Evolutionary conservation across 2,113 vertebrate species (phyloP).

Genomic region (Atractosteus spatula): DNA sequence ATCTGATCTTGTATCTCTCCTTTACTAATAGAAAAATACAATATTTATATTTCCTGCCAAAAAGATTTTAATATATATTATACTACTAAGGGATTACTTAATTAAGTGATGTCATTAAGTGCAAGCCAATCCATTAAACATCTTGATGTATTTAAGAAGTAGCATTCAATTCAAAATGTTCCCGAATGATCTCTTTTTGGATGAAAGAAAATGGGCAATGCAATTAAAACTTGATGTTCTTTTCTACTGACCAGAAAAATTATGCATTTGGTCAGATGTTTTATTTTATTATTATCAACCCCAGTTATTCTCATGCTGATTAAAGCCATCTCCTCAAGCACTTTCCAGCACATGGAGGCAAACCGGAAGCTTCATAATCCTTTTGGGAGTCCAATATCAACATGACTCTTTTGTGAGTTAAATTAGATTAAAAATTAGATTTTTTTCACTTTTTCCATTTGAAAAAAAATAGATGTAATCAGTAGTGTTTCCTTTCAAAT

Average conservation of each 20-base stretch:
- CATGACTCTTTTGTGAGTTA: background rate
- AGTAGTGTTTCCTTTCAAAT: background rate
- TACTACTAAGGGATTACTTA: too few species aligned
- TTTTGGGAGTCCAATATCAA: constrained; percentile 6
- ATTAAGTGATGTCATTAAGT: too few species aligned
- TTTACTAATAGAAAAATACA: too few species aligned
- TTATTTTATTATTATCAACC: background rate
- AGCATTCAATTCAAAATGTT: too few species aligned
- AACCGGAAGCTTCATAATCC: background rate
- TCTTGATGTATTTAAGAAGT: too few species aligned
- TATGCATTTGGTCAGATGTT: background rate
- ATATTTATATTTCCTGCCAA: too few species aligned
- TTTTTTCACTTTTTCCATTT: background rate
- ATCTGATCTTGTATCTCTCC: too few species aligned
- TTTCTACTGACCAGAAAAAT: background rate
- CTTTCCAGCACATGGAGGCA: constrained; percentile 2
- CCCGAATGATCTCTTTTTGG: background rate
- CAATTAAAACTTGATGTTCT: background rate
- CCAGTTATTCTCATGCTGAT: background rate
- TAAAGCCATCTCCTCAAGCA: constrained; percentile 1
- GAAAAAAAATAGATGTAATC: background rate
- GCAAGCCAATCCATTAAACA: too few species aligned
- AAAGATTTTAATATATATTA: too few species aligned
- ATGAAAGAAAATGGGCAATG: background rate
- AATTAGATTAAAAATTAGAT: background rate